These are phyloP conservation scores for Adoxophyes honmai DNA, from an alignment of 1,140 invertebrate genomes.

Conservation along the genomic window DNA sequence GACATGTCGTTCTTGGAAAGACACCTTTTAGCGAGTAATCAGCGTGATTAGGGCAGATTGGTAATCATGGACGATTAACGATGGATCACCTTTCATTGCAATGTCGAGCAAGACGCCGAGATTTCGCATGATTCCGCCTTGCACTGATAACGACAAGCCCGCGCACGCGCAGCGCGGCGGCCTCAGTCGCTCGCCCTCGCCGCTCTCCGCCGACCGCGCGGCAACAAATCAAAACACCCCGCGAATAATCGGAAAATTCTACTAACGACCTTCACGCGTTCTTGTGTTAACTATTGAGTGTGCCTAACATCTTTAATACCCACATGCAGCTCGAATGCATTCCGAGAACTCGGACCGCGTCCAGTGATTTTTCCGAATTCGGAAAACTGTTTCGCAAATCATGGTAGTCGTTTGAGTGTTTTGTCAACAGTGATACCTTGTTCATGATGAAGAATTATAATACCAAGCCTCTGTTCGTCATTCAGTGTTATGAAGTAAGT, in stretches of 20 bases:
- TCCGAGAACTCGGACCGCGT: not conserved
- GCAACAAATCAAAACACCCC: not conserved
- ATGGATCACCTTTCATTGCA: not conserved
- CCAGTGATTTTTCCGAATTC: not conserved
- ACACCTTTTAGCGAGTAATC: no score
- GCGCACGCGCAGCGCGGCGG: not conserved
- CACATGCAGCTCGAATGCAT: not conserved
- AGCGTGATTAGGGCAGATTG: no score
- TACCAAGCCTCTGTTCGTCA: conserved; percentile 70
- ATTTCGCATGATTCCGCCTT: conserved; percentile 51
- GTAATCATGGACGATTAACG: not conserved
- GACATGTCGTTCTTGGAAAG: no score
- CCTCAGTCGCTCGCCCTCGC: conserved; percentile 26
- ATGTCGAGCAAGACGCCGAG: conserved; percentile 22
- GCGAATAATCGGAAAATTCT: conserved; percentile 44
- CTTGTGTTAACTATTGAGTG: conserved; percentile 42
- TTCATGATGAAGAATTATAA: conserved; percentile 62
- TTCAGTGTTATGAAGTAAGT: conserved; percentile 79
- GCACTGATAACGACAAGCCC: conserved; percentile 58
- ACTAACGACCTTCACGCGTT: conserved; percentile 57
- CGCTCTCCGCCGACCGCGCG: conserved; percentile 29
- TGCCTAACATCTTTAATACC: conserved; percentile 23
- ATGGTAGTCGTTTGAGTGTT: conserved; percentile 15
- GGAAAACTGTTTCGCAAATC: conserved; percentile 12
- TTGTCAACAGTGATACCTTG: conserved; percentile 19